Percentiles rank a stretch among this genome's conserved stretches.
phyloP scores from a whole-genome alignment of 2,888 invertebrate species.

The Limnephilus rhombicus region DNA sequence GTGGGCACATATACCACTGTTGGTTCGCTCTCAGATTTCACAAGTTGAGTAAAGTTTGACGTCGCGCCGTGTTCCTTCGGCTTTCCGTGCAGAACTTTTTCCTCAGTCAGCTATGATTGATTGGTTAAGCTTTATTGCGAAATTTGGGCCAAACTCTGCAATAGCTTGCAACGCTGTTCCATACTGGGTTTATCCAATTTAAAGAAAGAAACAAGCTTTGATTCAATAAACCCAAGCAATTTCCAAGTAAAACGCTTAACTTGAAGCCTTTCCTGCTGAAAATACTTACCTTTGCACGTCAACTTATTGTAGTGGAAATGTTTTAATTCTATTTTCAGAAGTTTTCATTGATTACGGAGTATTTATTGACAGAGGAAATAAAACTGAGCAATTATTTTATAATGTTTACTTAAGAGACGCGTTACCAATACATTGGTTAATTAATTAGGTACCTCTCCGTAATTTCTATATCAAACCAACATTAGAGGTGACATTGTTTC shows the following conservation, averaged over 20 bases:
- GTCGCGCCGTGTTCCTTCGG: not conserved
- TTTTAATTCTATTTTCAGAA: not conserved
- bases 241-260: not conserved
- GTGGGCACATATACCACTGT: not conserved
- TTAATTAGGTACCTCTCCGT: too few species aligned
- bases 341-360: not conserved
- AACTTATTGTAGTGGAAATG: not conserved
- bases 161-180: not conserved
- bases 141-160: constrained; percentile 30
- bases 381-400: not conserved
- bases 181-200: not conserved
- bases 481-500: too few species aligned
- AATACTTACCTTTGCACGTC: not conserved
- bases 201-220: not conserved
- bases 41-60: constrained; percentile 26
- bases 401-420: too few species aligned
- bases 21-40: constrained; percentile 26
- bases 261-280: not conserved
- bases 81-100: not conserved
- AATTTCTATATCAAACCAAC: too few species aligned
- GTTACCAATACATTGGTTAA: too few species aligned
- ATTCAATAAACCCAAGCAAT: not conserved
- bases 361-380: not conserved
- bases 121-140: constrained; percentile 47
- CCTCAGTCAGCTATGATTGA: constrained; percentile 38